Conservation (phyloP, 2,113 vertebrate genomes). For the Carassius carassius region DNA sequence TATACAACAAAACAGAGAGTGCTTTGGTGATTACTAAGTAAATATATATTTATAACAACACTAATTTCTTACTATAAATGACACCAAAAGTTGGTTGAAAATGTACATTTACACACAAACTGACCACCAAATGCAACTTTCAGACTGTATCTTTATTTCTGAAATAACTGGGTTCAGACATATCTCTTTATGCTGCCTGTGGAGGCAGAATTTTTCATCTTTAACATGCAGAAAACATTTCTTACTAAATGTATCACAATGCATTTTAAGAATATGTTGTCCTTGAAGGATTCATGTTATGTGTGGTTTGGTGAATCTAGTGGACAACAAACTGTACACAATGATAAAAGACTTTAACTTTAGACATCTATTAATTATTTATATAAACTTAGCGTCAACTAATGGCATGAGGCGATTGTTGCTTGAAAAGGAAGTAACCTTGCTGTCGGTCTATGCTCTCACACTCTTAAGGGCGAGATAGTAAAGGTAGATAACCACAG, state of each 20-base stretch:
- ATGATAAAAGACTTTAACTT: neutral
- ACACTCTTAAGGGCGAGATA: constrained; percentile 39
- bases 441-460: constrained; percentile 25
- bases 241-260: no score
- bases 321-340: neutral
- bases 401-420: neutral
- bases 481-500: constrained; percentile 47
- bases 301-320: neutral
- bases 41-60: neutral
- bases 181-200: neutral
- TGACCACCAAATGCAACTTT: neutral
- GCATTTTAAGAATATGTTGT: neutral
- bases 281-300: neutral
- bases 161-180: neutral
- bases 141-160: neutral
- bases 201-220: no score
- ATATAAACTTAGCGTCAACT: no score
- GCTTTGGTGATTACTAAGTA: neutral
- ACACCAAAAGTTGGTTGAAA: neutral
- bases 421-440: constrained; percentile 22
- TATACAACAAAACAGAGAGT: neutral
- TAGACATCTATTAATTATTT: no score
- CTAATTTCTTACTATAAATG: neutral
- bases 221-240: no score
- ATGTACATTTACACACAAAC: neutral